A percentile compares a stretch with the other conserved stretches of the same genome.
phyloP scores from a whole-genome alignment of 2,113 vertebrate genomes.

The Numenius arquata region DNA sequence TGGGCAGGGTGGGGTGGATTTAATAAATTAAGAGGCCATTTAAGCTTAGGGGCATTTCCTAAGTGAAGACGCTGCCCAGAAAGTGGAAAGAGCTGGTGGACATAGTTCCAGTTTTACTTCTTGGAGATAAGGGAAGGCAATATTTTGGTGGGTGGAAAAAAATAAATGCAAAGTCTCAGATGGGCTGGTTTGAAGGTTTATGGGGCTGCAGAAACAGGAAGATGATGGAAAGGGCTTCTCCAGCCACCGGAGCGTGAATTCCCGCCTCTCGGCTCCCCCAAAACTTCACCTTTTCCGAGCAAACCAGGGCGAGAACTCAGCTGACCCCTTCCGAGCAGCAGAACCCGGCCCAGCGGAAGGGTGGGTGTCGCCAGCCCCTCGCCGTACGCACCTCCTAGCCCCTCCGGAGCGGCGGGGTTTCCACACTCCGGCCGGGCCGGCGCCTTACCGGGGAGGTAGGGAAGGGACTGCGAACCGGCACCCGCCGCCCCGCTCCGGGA shows the following conservation, averaged over 20 bases:
- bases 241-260: background rate
- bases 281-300: no score
- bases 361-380: background rate
- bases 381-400: background rate
- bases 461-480: background rate
- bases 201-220: background rate
- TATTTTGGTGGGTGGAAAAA: background rate
- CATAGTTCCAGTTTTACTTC: background rate
- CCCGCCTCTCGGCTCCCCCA: background rate
- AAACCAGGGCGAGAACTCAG: background rate
- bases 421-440: background rate
- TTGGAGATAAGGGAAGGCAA: background rate
- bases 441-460: background rate
- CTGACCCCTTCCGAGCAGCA: background rate
- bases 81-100: background rate
- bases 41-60: no score
- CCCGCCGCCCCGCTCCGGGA: no score
- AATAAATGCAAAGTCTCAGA: rapidly evolving
- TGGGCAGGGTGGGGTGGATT: background rate
- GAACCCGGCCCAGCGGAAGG: background rate
- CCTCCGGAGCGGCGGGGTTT: background rate
- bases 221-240: background rate
- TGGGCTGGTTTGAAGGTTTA: background rate
- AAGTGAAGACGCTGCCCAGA: background rate
- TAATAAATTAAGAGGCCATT: background rate